Evolutionary conservation across 2,797 vertebrate species (phyloP).

Genomic region (Falco cherrug): DNA sequence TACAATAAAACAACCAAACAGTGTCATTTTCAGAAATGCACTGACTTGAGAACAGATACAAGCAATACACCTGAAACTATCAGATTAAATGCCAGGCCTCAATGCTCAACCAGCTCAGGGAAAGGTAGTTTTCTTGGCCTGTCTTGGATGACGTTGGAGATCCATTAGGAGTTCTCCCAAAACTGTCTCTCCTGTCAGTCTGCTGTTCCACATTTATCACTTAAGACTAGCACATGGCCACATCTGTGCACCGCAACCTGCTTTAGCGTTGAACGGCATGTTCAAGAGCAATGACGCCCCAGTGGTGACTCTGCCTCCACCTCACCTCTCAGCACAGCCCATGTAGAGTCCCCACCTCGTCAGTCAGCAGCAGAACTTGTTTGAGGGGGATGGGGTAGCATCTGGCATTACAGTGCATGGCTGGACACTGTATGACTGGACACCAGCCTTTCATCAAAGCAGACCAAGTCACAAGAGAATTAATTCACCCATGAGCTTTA

Average conservation of each 20-base stretch:
- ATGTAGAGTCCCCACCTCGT: fast-evolving
- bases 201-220: background rate
- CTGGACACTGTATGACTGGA: background rate
- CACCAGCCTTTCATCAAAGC: background rate
- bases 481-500: background rate
- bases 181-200: background rate
- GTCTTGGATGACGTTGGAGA: background rate
- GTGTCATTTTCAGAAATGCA: background rate
- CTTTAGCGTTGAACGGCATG: fast-evolving
- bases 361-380: fast-evolving
- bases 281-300: background rate
- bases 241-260: fast-evolving
- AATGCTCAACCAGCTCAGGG: background rate
- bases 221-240: background rate
- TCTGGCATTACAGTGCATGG: background rate
- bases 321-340: background rate
- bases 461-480: background rate
- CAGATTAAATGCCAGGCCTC: background rate
- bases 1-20: background rate
- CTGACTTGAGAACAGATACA: background rate
- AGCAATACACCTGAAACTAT: background rate
- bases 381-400: background rate
- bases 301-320: background rate
- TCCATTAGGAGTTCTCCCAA: background rate
- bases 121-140: background rate